Percentiles rank a stretch among this genome's conserved stretches.
These are phyloP conservation scores for Aspidoscelis tigris DNA, from an alignment of 2,113 vertebrate species.

Conservation along the genomic window DNA sequence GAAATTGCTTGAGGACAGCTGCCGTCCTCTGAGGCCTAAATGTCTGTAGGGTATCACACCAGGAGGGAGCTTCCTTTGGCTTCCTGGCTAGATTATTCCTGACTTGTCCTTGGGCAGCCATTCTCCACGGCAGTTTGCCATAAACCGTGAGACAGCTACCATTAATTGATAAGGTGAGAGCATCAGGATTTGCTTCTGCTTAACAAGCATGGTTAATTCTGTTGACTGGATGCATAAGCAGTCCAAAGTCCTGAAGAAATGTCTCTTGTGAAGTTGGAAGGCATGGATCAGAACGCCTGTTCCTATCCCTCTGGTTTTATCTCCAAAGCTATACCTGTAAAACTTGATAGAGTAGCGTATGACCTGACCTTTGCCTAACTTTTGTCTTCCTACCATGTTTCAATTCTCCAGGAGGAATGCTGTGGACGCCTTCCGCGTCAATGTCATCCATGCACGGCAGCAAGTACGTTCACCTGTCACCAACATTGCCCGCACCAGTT, in stretches of 20 bases:
- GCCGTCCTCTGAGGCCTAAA: no score
- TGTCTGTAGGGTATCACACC: not conserved
- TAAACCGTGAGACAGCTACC: not conserved
- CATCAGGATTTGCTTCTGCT: no score
- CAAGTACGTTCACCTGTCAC: constrained; percentile 98
- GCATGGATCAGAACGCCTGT: not conserved
- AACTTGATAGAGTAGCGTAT: constrained; percentile 10
- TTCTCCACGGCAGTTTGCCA: not conserved
- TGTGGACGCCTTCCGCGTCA: constrained; percentile 97
- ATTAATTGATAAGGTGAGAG: not conserved
- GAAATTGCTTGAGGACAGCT: no score
- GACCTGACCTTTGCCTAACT: not conserved
- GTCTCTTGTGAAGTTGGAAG: not conserved
- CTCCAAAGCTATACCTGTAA: not conserved
- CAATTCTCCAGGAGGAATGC: constrained; percentile 88
- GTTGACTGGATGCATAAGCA: not conserved
- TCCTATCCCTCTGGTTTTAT: not conserved
- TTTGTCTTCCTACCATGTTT: not conserved
- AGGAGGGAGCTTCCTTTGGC: not conserved
- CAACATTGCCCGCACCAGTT: constrained; percentile 98
- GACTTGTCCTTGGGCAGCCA: no score
- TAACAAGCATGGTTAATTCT: not conserved
- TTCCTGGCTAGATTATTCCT: not conserved
- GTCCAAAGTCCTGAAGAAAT: not conserved
- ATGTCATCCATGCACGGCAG: constrained; percentile 98